These are phyloP conservation scores for Microdon myrmicae DNA, from an alignment of 2,888 invertebrate species.

Conservation along the genomic window DNA sequence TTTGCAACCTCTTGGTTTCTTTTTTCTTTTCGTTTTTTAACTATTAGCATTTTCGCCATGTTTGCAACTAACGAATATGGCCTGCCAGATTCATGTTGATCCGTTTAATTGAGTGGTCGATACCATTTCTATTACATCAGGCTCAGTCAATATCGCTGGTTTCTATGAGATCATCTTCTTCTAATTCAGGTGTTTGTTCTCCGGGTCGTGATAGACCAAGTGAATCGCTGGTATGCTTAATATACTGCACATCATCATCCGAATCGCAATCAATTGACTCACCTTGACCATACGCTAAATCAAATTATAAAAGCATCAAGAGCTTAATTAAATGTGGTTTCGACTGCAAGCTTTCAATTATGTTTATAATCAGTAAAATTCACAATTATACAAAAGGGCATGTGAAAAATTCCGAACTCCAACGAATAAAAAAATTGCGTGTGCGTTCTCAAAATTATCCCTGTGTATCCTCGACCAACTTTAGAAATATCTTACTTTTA, in stretches of 20 bases:
- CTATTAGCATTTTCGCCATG: slow-evolving; percentile 34
- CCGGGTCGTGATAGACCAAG: slow-evolving; percentile 44
- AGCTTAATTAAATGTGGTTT: too few relatives aligned
- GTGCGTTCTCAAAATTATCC: too few relatives aligned
- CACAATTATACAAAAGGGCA: too few relatives aligned
- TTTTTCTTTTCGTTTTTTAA: slow-evolving; percentile 20
- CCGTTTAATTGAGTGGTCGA: slow-evolving; percentile 15
- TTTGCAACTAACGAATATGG: slow-evolving; percentile 46
- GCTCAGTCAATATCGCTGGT: slow-evolving; percentile 65
- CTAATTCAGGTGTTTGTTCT: slow-evolving; percentile 59
- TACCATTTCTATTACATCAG: slow-evolving; percentile 2
- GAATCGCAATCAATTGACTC: slow-evolving; percentile 58
- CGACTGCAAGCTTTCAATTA: too few relatives aligned
- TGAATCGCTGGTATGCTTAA: slow-evolving; percentile 60
- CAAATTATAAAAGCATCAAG: not conserved
- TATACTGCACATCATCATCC: slow-evolving; percentile 60
- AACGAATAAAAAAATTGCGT: too few relatives aligned
- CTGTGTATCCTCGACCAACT: too few relatives aligned
- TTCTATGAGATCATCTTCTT: slow-evolving; percentile 61
- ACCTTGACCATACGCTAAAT: slow-evolving; percentile 62
- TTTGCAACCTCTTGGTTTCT: too few relatives aligned
- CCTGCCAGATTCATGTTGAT: slow-evolving; percentile 36
- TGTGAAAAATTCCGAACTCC: too few relatives aligned
- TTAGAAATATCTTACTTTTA: too few relatives aligned
- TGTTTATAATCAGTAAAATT: too few relatives aligned